Evolutionary conservation across 2,888 invertebrate species (phyloP), one percentile per base, ranked within the genome.

Genomic region (Eurois occulta): DNA sequence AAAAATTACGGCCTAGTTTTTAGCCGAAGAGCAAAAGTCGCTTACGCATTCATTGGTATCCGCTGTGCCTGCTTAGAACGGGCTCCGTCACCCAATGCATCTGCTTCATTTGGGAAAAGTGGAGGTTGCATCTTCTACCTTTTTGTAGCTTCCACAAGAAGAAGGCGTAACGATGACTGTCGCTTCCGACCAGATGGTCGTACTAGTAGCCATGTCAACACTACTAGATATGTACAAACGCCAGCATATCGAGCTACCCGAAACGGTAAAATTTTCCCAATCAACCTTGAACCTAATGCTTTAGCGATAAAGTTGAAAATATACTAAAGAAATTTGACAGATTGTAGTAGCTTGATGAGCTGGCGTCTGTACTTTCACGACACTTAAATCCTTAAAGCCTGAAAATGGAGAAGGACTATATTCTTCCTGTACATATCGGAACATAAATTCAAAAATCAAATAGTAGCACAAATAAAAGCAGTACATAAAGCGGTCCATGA

Each of bases 401-500:
- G 10, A 32, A 60, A 32, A 60, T 35, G 10, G 21, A 60, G 16
- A 60, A 43, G 32, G 1, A 65, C n/a, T 0, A 55, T 48, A 65
- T 55, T 18, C 48, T 72, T 38, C 7, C 11, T 16, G 58, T 46
- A 32, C n/a, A 41, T 6, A 38, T 66, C 24, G 24, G 10, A 7
- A 62, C 38, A 85, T 71, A 66, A 76, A 85, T 81, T 62, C 43
- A 77, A 66, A 82, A 86, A 86, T 85, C 77, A 83, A 84, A 86
- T 48, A 21, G 52, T 70, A 48, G 72, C 43, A 38, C 64, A 79
- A 83, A 84, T 75, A 78, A 71, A 71, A 69, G 38, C 52, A 62
- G 76, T 81, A 90, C 94, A 95, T 94, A 92, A 93, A 87, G 82
- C 92, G 86, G 88, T 93, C 93, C 94, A 87, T 91, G 90, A 95